Base-by-base conservation (phyloP, 2,113 vertebrate genomes). In the Dicentrarchus labrax region DNA sequence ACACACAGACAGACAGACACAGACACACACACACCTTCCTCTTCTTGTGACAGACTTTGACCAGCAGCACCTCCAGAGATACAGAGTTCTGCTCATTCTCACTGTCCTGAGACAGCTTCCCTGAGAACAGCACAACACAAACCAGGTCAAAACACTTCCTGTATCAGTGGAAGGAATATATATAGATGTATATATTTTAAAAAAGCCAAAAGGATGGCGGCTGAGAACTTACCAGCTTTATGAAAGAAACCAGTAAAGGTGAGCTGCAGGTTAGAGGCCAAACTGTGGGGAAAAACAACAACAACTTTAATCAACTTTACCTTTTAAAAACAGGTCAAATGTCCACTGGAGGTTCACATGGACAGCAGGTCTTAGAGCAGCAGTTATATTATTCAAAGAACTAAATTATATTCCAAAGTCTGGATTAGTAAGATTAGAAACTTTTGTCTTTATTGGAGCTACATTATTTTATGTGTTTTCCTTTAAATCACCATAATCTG, bases 11-110 rank as follows among this genome's bases (percentile, higher is more conserved):
- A 99, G 98, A 88, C 91, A 47, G 95, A 99, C 98, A 88, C 95
- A 99, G 98, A 88, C 91, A 45, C 95, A 99, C 98, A 88, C 91
- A 45, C 95, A 99, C 98, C 97, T 99, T 99, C 90, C 98, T 95
- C 92, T 99, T 99, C 95, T 99, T 99, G 95, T 99, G 98, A 93
- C 98, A 99, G 89, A 99, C 98, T 96, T 99, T 99, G 89, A 99
- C 97, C 85, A 99, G 97, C 89, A 99, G 96, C 90, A 99, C 98
- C 96, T 99, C 98, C 91, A 99, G 90, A 85, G 97, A 98, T 73
- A 99, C 98, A 4, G 97, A 98, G 95, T 96, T 98, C 96, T 99
- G 97, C 95, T 98, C 98, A 76, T 99, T 99, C 95, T 99, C 98
- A 83, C 97, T 97, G 93, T 99, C 98, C 95, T 97, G 97, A 84